These are phyloP conservation scores for Marcusenius ussheri DNA, from an alignment of 2,113 vertebrate species.

Conservation along the genomic window DNA sequence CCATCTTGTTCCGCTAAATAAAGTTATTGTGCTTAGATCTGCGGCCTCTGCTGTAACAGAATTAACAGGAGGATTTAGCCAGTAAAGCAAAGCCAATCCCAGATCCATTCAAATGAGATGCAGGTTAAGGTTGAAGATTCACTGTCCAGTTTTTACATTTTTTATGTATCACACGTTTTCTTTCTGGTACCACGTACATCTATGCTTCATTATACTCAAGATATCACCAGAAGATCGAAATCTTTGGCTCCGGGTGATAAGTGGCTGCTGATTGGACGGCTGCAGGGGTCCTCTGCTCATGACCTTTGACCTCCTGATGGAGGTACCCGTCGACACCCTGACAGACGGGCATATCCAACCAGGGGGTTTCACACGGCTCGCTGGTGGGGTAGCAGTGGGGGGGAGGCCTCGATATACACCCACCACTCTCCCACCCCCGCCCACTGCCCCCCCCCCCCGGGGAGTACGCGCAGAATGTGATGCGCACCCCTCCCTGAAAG, in stretches of 20 bases:
- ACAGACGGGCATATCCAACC: background rate
- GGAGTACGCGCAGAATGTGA: slow-evolving; percentile 22
- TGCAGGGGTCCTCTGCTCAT: background rate
- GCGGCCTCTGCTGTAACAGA: background rate
- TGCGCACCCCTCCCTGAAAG: slow-evolving; percentile 33
- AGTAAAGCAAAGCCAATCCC: background rate
- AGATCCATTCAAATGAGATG: background rate
- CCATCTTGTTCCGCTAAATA: background rate
- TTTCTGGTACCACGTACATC: background rate
- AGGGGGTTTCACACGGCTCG: background rate
- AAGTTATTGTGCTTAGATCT: background rate
- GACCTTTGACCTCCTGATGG: background rate
- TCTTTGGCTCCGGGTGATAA: background rate
- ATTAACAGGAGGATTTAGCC: background rate
- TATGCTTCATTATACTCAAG: background rate
- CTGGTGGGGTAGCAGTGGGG: background rate
- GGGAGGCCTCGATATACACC: background rate
- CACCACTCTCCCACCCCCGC: slow-evolving; percentile 27
- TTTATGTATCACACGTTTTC: background rate
- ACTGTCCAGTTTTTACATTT: background rate
- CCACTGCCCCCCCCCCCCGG: slow-evolving; percentile 22
- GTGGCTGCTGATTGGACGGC: background rate
- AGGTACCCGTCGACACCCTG: background rate
- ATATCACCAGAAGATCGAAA: background rate
- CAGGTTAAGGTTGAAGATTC: background rate